Evolutionary conservation across 2,797 vertebrate genomes (phyloP), one percentile per base, ranked within the genome.

Genomic region (Benthosema pterotum): DNA sequence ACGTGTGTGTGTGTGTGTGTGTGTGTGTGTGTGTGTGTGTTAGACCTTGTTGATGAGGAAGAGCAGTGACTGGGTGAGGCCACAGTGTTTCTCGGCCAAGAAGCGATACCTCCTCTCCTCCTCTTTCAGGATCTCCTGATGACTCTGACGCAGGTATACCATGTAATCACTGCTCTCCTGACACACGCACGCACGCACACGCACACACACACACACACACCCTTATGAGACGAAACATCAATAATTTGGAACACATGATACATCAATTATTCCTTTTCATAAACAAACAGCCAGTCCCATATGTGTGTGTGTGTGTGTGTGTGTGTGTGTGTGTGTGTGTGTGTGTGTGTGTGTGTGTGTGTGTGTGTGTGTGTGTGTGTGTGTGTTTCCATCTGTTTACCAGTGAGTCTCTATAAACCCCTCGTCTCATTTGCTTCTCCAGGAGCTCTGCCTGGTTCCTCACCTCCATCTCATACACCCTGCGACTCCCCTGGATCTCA

Each of bases 101-200:
- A 99, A 99, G 56, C 96, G 96, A 69, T 98, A 98, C 69, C 97
- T 93, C 43, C 96, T 92, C 81, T 95, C 96, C 89, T 99, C 95
- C 78, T 99, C 97, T 81, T 94, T 92, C 53, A 97, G 91, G 0
- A 96, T 97, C 2, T 95, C 95, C 52, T 93, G 90, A 85, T 98
- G 94, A 62, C 96, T 98, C 86, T 97, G 94, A 0, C 90, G 94
- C 75, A 96, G 79, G 0, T 97, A 99, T 25, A 93, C 82, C 90
- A 99, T 93, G 58, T 92, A 94, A 61, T 94, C 94, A 84, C 96
- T 95, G 0, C 93, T 95, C 82, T 98, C 97, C 97, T 75, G 17
- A 28, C 17, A 72, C 49, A 64, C 53, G 63, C 42, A 57, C 17
- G 60, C 57, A 47, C 58, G 60, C 38, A 58, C 15, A 53, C 38